Conservation (phyloP, 2,888 invertebrate genomes). For the Dynastes hyllus region DNA sequence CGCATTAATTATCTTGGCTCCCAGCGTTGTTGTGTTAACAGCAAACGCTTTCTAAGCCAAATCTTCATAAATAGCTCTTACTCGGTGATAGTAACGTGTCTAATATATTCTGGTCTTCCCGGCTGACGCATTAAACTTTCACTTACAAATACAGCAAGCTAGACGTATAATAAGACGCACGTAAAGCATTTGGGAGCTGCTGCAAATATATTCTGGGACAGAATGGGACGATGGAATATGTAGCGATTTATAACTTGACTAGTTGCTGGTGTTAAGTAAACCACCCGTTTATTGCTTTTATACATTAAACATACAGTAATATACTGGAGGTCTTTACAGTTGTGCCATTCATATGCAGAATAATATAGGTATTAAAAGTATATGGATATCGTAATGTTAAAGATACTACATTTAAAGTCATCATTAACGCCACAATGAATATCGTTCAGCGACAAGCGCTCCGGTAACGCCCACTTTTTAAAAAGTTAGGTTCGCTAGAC, state of each 20-base stretch:
- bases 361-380: neutral
- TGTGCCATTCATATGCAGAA: neutral
- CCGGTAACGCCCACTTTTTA: too few species aligned
- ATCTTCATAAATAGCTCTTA: conserved; percentile 12
- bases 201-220: neutral
- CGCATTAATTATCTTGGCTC: neutral
- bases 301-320: neutral
- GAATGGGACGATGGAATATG: neutral
- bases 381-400: too few species aligned
- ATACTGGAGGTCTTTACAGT: neutral
- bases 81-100: conserved; percentile 15
- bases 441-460: too few species aligned
- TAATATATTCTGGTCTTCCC: conserved; percentile 28
- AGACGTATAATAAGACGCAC: neutral
- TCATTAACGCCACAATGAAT: too few species aligned
- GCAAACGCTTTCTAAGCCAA: neutral
- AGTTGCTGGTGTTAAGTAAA: conserved; percentile 9
- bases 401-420: too few species aligned
- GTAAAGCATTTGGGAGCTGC: neutral
- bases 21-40: neutral
- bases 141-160: neutral
- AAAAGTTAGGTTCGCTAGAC: too few species aligned
- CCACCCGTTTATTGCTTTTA: neutral
- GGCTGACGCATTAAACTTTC: conserved; percentile 21
- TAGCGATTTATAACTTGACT: neutral